Evolutionary conservation across 1,140 invertebrate species (phyloP).

Genomic region (Lasioglossum albipes): DNA sequence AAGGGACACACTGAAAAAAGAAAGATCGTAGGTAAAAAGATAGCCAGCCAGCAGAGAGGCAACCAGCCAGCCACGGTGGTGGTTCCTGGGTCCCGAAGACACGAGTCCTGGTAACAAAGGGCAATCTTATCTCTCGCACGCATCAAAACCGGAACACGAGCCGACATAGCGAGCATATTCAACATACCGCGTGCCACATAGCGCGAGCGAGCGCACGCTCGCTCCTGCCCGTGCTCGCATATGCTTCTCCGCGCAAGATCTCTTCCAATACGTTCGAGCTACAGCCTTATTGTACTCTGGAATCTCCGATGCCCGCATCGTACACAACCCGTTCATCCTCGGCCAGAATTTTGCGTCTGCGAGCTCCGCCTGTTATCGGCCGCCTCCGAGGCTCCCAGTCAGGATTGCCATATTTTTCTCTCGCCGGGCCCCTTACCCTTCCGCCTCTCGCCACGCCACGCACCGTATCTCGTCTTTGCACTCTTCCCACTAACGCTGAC

Average conservation of each 20-base stretch:
- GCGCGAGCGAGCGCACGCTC: constrained; percentile 24
- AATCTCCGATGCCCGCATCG: constrained; percentile 13
- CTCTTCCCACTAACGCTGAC: no score
- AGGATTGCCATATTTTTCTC: no score
- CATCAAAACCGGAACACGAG: constrained; percentile 75
- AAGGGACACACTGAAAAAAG: constrained; percentile 30
- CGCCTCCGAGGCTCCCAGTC: no score
- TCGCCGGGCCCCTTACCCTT: no score
- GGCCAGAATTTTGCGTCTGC: constrained; percentile 3
- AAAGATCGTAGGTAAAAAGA: constrained; percentile 56
- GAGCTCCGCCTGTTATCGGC: neutral
- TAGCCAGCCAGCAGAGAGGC: neutral
- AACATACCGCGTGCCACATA: constrained; percentile 70
- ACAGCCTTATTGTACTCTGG: constrained; percentile 52
- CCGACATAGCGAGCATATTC: constrained; percentile 76
- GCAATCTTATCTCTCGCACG: constrained; percentile 70
- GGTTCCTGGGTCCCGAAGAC: constrained; percentile 69
- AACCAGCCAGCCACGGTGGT: constrained; percentile 35
- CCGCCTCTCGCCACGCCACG: no score
- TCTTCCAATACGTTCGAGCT: constrained; percentile 45
- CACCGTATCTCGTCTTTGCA: no score
- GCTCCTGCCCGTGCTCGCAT: neutral
- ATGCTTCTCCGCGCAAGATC: constrained; percentile 12
- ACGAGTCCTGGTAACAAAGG: constrained; percentile 76
- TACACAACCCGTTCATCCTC: constrained; percentile 1